These are phyloP conservation scores for Acipenser transmontanus DNA, from an alignment of 2,797 vertebrate species.

Conservation along the genomic window DNA sequence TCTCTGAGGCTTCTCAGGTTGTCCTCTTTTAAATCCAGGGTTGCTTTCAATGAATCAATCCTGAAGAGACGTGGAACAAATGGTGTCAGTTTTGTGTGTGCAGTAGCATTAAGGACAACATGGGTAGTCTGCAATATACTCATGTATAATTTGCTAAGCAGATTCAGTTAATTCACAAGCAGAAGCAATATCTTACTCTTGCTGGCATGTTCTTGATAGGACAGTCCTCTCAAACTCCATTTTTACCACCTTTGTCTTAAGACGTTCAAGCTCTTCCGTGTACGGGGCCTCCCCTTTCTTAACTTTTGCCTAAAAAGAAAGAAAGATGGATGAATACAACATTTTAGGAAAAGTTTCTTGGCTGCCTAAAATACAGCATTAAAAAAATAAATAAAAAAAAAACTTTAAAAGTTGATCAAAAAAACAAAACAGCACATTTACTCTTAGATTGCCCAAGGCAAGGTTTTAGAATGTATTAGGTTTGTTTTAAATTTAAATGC, in stretches of 20 bases:
- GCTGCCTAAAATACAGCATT: too few species aligned
- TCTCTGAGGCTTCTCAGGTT: slow-evolving; percentile 69
- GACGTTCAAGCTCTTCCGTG: slow-evolving; percentile 62
- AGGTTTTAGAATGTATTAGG: too few species aligned
- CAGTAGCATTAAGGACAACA: too few species aligned
- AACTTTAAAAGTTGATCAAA: background rate
- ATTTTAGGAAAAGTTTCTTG: too few species aligned
- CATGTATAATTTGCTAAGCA: too few species aligned
- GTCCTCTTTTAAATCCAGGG: slow-evolving; percentile 61
- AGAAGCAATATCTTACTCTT: slow-evolving; percentile 56
- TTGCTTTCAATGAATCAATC: slow-evolving; percentile 52
- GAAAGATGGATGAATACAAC: background rate
- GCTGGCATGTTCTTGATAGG: slow-evolving; percentile 50
- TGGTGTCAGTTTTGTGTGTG: background rate
- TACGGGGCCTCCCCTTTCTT: slow-evolving; percentile 51
- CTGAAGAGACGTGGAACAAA: slow-evolving; percentile 30
- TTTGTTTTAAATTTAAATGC: too few species aligned
- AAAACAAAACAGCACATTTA: too few species aligned
- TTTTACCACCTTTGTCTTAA: slow-evolving; percentile 64
- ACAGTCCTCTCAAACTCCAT: slow-evolving; percentile 66
- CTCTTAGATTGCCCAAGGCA: too few species aligned
- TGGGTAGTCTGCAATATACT: too few species aligned
- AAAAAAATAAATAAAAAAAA: too few species aligned
- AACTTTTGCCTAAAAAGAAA: slow-evolving; percentile 29
- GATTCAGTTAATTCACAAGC: too few species aligned